Base-by-base conservation (phyloP, 2,888 invertebrate genomes). In the Stenodema calcarata region DNA sequence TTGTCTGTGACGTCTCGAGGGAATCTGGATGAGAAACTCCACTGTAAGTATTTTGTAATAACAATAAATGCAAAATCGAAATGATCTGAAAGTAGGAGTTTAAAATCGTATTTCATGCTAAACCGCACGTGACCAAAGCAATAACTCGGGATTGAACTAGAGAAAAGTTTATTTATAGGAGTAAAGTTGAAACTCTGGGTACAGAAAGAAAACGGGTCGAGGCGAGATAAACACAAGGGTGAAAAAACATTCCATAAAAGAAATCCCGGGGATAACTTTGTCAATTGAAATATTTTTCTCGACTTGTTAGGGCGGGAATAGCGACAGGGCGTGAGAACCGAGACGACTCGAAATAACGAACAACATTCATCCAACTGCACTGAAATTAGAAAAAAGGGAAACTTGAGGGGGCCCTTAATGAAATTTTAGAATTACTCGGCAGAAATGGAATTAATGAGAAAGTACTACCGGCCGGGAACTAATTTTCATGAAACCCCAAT, bases 1-100 rank as follows among this genome's bases (percentile, higher is more conserved):
- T 93, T 99, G 89, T 99, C 99, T 90, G 98, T 99, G 91, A 99
- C 99, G 94, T 99, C 99, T 91, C 94, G 99, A 91, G 99, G 99
- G 89, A 98, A 98, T 91, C 94, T 99, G 90, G 99, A 99, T 91
- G 99, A 99, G 92, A 99, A 99, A 93, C 93, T 99, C 90, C 98
- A 99, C 91, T 99, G 99, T 99, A 86, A 88, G 88, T 87, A 76
- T 50, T 30, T n/a, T 81, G 35, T 4, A 35, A 35, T 35, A 35
- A 35, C 35, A 4, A 7, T 35, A 35, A 35, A 4, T 79, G n/a
- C n/a, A n/a, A n/a, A n/a, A n/a, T n/a, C n/a, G n/a, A n/a, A n/a
- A n/a, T n/a, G n/a, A n/a, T n/a, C n/a, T n/a, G n/a, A n/a, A n/a
- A n/a, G n/a, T n/a, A n/a, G n/a, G n/a, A n/a, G n/a, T n/a, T n/a